A percentile compares a stretch with the other conserved stretches of the same genome.
These are phyloP conservation scores for Sphaerophoria rueppellii DNA, from an alignment of 2,888 invertebrate species.

Conservation along the genomic window DNA sequence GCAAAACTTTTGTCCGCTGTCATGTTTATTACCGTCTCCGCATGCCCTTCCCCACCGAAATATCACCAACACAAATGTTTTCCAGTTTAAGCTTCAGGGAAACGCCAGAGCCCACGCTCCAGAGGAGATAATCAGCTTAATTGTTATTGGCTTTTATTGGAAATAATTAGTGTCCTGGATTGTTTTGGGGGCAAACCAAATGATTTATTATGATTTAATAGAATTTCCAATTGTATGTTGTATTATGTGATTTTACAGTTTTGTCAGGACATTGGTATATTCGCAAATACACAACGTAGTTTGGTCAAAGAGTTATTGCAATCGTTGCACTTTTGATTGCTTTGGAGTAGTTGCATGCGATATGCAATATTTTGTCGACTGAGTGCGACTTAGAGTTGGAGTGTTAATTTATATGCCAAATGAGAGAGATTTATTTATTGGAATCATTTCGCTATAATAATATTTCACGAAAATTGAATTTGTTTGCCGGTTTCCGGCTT, in stretches of 20 bases:
- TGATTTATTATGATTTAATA: slow-evolving; percentile 73
- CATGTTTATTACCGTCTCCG: background rate
- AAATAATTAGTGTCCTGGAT: slow-evolving; percentile 71
- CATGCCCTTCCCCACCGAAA: background rate
- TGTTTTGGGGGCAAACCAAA: slow-evolving; percentile 62
- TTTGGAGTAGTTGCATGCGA: background rate
- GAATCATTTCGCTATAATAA: slow-evolving; percentile 35
- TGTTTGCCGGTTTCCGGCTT: slow-evolving; percentile 37
- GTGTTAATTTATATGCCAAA: slow-evolving; percentile 61
- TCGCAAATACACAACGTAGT: slow-evolving; percentile 33
- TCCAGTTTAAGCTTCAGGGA: background rate
- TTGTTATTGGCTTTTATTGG: slow-evolving; percentile 73
- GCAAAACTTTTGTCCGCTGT: slow-evolving; percentile 29
- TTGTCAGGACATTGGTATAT: background rate
- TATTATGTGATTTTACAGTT: slow-evolving; percentile 22
- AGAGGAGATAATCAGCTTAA: slow-evolving; percentile 69
- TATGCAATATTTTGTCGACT: slow-evolving; percentile 2
- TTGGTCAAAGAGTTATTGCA: slow-evolving; percentile 56
- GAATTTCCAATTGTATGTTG: slow-evolving; percentile 58
- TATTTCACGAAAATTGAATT: slow-evolving; percentile 59
- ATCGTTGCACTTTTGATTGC: slow-evolving; percentile 53
- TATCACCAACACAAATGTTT: background rate
- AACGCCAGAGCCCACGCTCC: slow-evolving; percentile 13
- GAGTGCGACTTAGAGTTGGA: slow-evolving; percentile 15
- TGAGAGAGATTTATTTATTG: slow-evolving; percentile 51